phyloP scores from a whole-genome alignment of 2,113 vertebrate genomes.

The Malaclemys terrapin region DNA sequence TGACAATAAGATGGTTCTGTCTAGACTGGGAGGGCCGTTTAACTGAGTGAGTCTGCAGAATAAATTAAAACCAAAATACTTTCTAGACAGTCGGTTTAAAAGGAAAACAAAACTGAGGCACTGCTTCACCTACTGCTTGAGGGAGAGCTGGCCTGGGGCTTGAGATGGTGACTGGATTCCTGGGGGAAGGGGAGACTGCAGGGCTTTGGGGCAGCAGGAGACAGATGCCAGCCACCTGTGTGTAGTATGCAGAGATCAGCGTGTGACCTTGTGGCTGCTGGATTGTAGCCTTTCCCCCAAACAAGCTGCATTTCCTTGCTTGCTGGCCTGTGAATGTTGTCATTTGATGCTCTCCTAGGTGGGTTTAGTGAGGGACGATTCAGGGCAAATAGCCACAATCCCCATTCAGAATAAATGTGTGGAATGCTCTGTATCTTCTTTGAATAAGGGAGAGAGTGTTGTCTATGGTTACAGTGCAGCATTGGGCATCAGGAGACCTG shows the following conservation, averaged over 20 bases:
- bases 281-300: neutral
- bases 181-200: neutral
- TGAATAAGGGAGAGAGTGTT: no score
- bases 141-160: neutral
- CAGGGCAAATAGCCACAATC: neutral
- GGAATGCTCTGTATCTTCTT: neutral
- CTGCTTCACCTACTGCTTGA: neutral
- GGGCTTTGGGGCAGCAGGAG: neutral
- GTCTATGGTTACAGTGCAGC: neutral
- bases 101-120: neutral
- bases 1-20: slow-evolving; percentile 75
- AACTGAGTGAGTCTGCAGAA: slow-evolving; percentile 61
- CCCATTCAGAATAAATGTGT: neutral
- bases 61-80: slow-evolving; percentile 71
- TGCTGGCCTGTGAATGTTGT: neutral
- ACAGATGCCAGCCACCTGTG: neutral
- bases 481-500: neutral
- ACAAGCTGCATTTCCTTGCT: neutral
- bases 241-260: neutral
- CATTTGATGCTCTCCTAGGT: neutral
- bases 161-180: accelerated
- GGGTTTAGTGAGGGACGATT: neutral
- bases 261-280: neutral
- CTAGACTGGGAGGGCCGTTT: slow-evolving; percentile 52
- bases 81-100: slow-evolving; percentile 7